Conservation (phyloP, 1,140 invertebrate species). For the Vanessa tameamea region DNA sequence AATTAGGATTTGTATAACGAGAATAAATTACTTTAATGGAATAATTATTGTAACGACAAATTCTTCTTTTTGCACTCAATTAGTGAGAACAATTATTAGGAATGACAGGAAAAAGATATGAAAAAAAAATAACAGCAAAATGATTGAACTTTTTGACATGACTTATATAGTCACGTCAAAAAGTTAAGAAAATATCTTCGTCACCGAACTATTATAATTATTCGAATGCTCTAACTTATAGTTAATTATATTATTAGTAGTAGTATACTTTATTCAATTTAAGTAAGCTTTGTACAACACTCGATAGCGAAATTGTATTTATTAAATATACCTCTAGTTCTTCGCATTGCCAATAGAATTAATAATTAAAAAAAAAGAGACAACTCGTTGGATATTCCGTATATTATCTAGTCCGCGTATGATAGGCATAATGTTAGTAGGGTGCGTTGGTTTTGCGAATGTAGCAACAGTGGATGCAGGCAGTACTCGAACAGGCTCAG, state of each 20-base stretch:
- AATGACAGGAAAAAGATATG: too few relatives aligned
- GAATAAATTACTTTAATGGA: slow-evolving; percentile 34
- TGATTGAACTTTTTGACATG: too few relatives aligned
- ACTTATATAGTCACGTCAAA: too few relatives aligned
- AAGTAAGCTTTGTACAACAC: background rate
- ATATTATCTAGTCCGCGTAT: slow-evolving; percentile 6
- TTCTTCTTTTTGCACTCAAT: slow-evolving; percentile 29
- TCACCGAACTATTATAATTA: too few relatives aligned
- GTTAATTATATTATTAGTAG: too few relatives aligned
- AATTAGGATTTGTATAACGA: slow-evolving; percentile 21
- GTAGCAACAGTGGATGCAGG: slow-evolving; percentile 53
- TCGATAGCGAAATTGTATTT: background rate
- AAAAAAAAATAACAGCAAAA: too few relatives aligned
- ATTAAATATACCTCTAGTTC: too few relatives aligned
- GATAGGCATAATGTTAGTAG: slow-evolving; percentile 23
- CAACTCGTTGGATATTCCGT: background rate
- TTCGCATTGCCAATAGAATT: background rate
- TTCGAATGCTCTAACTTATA: too few relatives aligned
- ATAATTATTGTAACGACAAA: slow-evolving; percentile 44
- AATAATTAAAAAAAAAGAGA: background rate
- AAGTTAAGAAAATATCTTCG: too few relatives aligned
- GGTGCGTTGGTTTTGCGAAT: slow-evolving; percentile 46
- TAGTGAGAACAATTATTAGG: slow-evolving; percentile 26
- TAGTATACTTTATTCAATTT: too few relatives aligned
- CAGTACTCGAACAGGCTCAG: slow-evolving; percentile 51